Percentiles rank a stretch among this genome's conserved stretches.
Evolutionary conservation across 2,113 vertebrate species (phyloP).

Genomic region (Scolopax mira): DNA sequence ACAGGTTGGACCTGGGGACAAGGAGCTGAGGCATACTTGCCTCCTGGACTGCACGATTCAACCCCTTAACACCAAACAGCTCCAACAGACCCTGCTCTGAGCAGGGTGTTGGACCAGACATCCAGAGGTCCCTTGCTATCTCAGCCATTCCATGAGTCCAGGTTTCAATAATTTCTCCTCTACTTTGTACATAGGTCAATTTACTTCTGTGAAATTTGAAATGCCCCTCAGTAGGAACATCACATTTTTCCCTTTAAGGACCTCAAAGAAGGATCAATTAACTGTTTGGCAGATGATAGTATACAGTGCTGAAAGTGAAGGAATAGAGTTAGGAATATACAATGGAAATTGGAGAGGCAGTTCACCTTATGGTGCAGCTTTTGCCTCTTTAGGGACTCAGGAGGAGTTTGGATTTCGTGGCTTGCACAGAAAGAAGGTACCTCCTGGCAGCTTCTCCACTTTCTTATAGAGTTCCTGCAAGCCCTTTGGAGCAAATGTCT

Average conservation of each 20-base stretch:
- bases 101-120: neutral
- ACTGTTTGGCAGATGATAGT: neutral
- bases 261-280: neutral
- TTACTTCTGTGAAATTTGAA: neutral
- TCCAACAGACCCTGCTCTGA: neutral
- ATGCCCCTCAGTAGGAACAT: neutral
- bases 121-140: neutral
- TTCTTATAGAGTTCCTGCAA: neutral
- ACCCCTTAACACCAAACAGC: neutral
- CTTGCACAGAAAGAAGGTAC: neutral
- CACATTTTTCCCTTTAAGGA: neutral
- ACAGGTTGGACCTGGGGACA: neutral
- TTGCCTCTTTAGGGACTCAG: neutral
- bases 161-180: neutral
- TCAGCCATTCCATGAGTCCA: neutral
- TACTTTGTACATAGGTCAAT: neutral
- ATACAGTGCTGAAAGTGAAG: neutral
- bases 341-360: neutral
- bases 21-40: neutral
- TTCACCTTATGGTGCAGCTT: neutral
- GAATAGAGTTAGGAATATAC: neutral
- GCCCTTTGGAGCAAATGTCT: neutral
- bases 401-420: neutral
- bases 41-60: neutral
- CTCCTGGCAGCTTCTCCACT: neutral